Base-by-base conservation (phyloP, 2,113 vertebrate genomes). In the Tetrax tetrax region DNA sequence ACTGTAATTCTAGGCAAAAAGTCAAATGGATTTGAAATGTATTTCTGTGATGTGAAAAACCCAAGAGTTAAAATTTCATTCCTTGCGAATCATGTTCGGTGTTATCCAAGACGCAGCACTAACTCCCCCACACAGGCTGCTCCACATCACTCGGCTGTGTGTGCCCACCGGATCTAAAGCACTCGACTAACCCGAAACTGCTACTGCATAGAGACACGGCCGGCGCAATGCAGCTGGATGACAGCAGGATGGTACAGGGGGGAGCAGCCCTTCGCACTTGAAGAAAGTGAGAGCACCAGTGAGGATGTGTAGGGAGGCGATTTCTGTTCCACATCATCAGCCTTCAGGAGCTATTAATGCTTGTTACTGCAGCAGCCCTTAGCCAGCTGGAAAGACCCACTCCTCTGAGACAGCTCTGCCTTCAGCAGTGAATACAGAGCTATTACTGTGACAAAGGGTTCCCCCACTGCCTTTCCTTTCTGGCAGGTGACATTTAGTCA, bases 301-400 rank as follows among this genome's bases (percentile, higher is more conserved):
- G 31, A 89, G 28, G 38, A 31, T 68, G 35, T 21, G 23, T 13
- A 50, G 48, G 79, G 78, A 91, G 41, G 31, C 10, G 41, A 47
- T 70, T 88, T 87, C 70, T 85, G 70, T 66, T 83, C 50, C 41
- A 38, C n/a, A 18, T 83, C 61, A 95, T 33, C 85, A 77, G 87
- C 71, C 51, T 83, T 70, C 71, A 90, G 66, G 43, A 89, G 53
- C 45, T 95, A 90, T 83, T 94, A 91, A 56, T 59, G 43, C 43
- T 60, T 71, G 47, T 48, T 76, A 89, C 31, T 50, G 65, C 61
- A 79, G 74, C 74, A 94, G 61, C 48, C 87, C 43, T 35, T 53
- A 84, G 74, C 35, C 61, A 87, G 53, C 45, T 87, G 51, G 54
- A 82, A 93, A 83, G 85, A 64, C 77, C 53, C 37, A 50, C 41